Evolutionary conservation across 2,797 vertebrate species (phyloP), one percentile per base, ranked within the genome.

Genomic region (Hydrolagus colliei): DNA sequence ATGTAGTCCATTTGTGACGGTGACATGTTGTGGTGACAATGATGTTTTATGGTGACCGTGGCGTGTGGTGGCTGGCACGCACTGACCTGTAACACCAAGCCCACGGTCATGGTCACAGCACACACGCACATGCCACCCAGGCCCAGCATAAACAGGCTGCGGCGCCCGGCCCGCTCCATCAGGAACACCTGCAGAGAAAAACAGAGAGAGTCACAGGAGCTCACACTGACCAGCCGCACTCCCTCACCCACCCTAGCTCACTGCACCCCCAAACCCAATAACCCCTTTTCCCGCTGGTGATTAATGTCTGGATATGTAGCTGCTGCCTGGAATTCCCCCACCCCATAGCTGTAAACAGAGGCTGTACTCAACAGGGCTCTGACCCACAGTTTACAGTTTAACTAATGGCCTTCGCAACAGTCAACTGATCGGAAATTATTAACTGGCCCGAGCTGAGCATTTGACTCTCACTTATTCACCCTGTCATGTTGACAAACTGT

Each of bases 91-190:
- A 96, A 90, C 52, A 88, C 91, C 11, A 99, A 94, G 87, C 97
- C 97, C n/a, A 97, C 88, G 0, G 97, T 97, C 97, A 99, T 97
- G 88, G 92, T 92, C 80, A 97, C 74, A 0, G 97, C 92, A 1
- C 97, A 97, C 86, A 92, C 72, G 86, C 95, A 94, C 98, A 99
- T 99, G 79, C 98, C 98, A 74, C 88, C 90, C 86, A 98, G 91
- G 75, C 98, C 98, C 1, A 90, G 90, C 22, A 99, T 88, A 88
- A 93, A 95, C 86, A 99, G 91, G 0, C 94, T 96, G 13, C 97
- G 90, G 72, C 98, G 93, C 73, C 98, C 98, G 0, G 96, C 94
- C 88, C 90, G 95, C 89, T 99, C 98, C 89, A 99, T 96, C 61
- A 99, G 90, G 1, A 94, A 91, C 18, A 99, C 95, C 98, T 99